These are phyloP conservation scores for Hemistola chrysoprasaria DNA, from an alignment of 2,888 invertebrate species.

Conservation along the genomic window DNA sequence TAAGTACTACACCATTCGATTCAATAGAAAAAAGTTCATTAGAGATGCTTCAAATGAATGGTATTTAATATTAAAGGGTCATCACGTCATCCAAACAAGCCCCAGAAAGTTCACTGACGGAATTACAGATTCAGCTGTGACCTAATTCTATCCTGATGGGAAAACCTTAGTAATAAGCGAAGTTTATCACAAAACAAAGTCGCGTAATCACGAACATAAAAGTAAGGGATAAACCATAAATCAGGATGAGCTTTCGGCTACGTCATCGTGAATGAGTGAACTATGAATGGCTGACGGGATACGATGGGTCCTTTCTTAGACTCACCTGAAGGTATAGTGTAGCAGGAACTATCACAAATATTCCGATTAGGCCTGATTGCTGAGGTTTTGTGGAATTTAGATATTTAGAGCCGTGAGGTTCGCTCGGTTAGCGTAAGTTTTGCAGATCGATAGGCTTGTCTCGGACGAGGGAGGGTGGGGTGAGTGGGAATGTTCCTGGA, in stretches of 20 bases:
- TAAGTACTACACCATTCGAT: too few relatives aligned
- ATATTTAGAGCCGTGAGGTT: slow-evolving; percentile 52
- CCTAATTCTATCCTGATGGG: slow-evolving; percentile 32
- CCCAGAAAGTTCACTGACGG: slow-evolving; percentile 46
- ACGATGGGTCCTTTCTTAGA: slow-evolving; percentile 21
- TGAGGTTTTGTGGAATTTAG: slow-evolving; percentile 48
- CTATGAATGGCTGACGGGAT: slow-evolving; percentile 41
- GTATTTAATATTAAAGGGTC: slow-evolving; percentile 24
- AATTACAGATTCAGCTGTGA: slow-evolving; percentile 37
- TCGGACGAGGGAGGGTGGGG: slow-evolving; percentile 37
- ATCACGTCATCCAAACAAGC: slow-evolving; percentile 52
- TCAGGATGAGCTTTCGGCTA: slow-evolving; percentile 42
- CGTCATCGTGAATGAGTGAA: slow-evolving; percentile 57
- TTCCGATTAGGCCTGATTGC: slow-evolving; percentile 51
- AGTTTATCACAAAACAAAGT: slow-evolving; percentile 21
- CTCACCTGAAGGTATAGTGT: slow-evolving; percentile 45
- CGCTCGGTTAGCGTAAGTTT: slow-evolving; percentile 65
- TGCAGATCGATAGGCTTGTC: slow-evolving; percentile 68
- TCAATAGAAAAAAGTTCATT: slow-evolving; percentile 6
- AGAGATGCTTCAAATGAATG: slow-evolving; percentile 19
- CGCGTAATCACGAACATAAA: slow-evolving; percentile 31
- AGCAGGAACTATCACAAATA: slow-evolving; percentile 29
- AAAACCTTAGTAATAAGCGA: slow-evolving; percentile 6
- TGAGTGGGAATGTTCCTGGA: slow-evolving; percentile 45
- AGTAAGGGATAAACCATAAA: slow-evolving; percentile 42